Base-by-base conservation (phyloP, 1,140 invertebrate genomes). In the Chymomyza costata region DNA sequence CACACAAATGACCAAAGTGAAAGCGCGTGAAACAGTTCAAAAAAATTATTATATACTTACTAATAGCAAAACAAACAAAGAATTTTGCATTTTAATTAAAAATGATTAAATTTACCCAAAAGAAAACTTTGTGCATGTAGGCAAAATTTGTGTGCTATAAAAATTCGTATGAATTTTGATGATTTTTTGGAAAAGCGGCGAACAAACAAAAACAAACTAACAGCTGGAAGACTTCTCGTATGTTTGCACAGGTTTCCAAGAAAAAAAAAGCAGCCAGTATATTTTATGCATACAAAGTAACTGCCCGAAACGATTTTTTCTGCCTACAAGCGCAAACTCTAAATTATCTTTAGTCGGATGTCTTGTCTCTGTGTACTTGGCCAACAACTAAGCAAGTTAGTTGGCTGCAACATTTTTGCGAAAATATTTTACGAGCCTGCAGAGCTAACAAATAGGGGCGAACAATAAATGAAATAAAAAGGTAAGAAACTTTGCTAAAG, bases 101-200 rank as follows among this genome's bases (percentile, higher is more conserved):
- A 78, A 66, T 76, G 62, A 76, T 76, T 78, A 66, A 76, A 78
- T 66, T 71, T 66, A 76, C 62, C 71, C 66, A 64, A n/a, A 32
- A 70, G 61, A 51, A 71, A 74, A 25, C 8, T 25, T 25, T 25
- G 21, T 25, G 21, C 21, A 25, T 25, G 21, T 25, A 71, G 71
- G 78, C 56, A 76, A 76, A 76, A 61, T 54, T 76, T 74, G 52
- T 55, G 65, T 46, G 39, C n/a, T 73, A 69, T 76, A 76, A 65
- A 76, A 78, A 32, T 78, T 76, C 70, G 31, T 59, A 14, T 18
- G 19, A 43, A 47, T 15, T 10, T 16, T 41, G 32, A 19, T 47
- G 50, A 68, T n/a, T n/a, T n/a, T n/a, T n/a, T n/a, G n/a, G n/a
- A n/a, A n/a, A n/a, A n/a, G n/a, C n/a, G 31, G 30, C 38, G 31